A percentile compares a stretch with the other conserved stretches of the same genome.
These are phyloP conservation scores for Cerceris ruficornis DNA, from an alignment of 2,888 invertebrate genomes.

Conservation along the genomic window DNA sequence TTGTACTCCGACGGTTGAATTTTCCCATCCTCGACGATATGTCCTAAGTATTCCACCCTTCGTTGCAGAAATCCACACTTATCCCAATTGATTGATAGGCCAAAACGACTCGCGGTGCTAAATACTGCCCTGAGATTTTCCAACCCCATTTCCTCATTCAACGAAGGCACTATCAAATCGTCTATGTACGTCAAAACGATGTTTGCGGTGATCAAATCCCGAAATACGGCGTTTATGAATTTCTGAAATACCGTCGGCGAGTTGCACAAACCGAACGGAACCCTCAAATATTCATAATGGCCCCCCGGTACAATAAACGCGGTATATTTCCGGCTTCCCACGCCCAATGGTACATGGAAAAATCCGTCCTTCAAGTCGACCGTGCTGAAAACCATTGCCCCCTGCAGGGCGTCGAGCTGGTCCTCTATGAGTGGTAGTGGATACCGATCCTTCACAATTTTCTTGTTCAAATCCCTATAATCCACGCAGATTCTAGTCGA, in stretches of 20 bases:
- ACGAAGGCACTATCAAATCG: slow-evolving; percentile 31
- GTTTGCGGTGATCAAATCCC: no score
- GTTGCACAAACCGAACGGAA: no score
- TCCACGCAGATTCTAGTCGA: slow-evolving; percentile 47
- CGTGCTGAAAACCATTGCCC: slow-evolving; percentile 5
- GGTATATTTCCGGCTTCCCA: slow-evolving; percentile 39
- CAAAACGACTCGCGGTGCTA: background rate
- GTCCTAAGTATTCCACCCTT: slow-evolving; percentile 2
- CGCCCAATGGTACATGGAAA: slow-evolving; percentile 60
- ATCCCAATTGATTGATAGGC: slow-evolving; percentile 12
- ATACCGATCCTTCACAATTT: slow-evolving; percentile 66
- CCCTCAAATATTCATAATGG: slow-evolving; percentile 58
- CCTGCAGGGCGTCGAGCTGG: no score
- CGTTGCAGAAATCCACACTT: slow-evolving; percentile 8
- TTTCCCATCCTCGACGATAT: slow-evolving; percentile 2
- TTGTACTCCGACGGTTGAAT: background rate
- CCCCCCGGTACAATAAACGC: slow-evolving; percentile 62
- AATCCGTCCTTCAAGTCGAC: slow-evolving; percentile 64
- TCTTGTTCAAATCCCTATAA: slow-evolving; percentile 64
- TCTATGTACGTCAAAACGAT: no score
- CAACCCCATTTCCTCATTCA: background rate
- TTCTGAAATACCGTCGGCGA: no score
- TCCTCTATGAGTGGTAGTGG: slow-evolving; percentile 63
- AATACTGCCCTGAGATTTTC: background rate
- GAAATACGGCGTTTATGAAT: no score